phyloP scores from a whole-genome alignment of 2,113 vertebrate genomes.

The Ptyas mucosa region DNA sequence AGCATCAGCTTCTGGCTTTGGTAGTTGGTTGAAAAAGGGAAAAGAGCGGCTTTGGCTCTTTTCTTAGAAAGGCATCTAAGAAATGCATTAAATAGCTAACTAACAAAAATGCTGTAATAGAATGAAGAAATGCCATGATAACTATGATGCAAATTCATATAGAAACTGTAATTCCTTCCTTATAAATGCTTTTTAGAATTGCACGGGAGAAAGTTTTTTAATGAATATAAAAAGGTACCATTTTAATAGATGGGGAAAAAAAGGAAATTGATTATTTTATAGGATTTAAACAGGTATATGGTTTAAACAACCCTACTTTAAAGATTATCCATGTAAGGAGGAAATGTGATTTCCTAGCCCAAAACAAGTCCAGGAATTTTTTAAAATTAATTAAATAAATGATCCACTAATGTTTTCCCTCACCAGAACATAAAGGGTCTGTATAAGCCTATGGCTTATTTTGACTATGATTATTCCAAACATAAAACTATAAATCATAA shows the following conservation, averaged over 20 bases:
- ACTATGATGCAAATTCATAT: slow-evolving; percentile 27
- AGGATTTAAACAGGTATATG: neutral
- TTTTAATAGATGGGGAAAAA: neutral
- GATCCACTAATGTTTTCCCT: neutral
- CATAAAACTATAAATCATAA: neutral
- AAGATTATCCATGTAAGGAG: neutral
- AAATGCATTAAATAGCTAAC: neutral
- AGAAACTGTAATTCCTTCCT: neutral
- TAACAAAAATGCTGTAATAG: slow-evolving; percentile 20
- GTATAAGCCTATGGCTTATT: slow-evolving; percentile 17
- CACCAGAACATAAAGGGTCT: slow-evolving; percentile 21
- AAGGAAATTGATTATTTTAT: neutral
- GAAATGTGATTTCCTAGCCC: neutral
- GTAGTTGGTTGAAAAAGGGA: neutral
- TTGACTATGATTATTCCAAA: slow-evolving; percentile 1
- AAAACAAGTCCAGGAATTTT: neutral
- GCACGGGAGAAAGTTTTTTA: slow-evolving; percentile 8
- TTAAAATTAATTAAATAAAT: neutral
- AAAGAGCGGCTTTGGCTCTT: neutral
- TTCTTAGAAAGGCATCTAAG: neutral
- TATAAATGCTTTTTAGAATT: slow-evolving; percentile 5
- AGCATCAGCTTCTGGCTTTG: neutral
- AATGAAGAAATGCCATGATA: slow-evolving; percentile 49
- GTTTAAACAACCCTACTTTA: neutral
- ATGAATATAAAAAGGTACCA: neutral